Base-by-base conservation (phyloP, 2,113 vertebrate genomes). In the Grammomys dolichurus region DNA sequence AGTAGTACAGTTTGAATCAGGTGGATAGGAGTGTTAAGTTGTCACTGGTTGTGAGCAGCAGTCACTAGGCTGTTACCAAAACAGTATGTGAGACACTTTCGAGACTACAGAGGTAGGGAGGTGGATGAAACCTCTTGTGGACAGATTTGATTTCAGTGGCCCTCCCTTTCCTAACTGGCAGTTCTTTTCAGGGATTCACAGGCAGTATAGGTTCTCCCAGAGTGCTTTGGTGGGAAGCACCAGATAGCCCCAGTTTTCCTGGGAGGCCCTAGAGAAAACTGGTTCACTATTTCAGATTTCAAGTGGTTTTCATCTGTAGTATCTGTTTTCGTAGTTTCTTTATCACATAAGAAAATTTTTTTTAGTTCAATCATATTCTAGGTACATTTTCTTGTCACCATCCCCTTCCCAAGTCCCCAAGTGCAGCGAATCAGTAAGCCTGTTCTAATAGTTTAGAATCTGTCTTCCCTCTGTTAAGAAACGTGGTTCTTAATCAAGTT, bases 401-500 rank as follows among this genome's bases (percentile, higher is more conserved):
- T 75, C 56, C 26, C 70, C 77, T 73, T 46, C 26, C 22, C 40
- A 31, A 51, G 73, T 58, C 72, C 33, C n/a, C 24, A 12, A 78
- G 78, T 72, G 31, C 36, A 17, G 12, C 28, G 54, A 93, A 22
- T 88, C 17, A 46, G 36, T 77, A 89, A 96, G 90, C 63, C 7
- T 51, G 43, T 46, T 73, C 91, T 95, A 93, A 90, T 95, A 93
- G 97, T 97, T 54, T 94, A 90, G 33, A 94, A 93, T 95, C 95
- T 93, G 90, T 97, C 72, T 97, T 97, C 70, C 89, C 97, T 40
- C 72, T 97, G 95, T 98, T 98, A 96, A 40, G 67, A 96, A 96
- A 97, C 67, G 85, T 96, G 93, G 63, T 98, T 98, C 96, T 98
- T 98, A 84, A 87, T 98, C 84, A 96, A 97, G 88, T 97, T 98